Evolutionary conservation across 2,797 vertebrate species (phyloP).

Genomic region (Hypotaenidia philippensis): DNA sequence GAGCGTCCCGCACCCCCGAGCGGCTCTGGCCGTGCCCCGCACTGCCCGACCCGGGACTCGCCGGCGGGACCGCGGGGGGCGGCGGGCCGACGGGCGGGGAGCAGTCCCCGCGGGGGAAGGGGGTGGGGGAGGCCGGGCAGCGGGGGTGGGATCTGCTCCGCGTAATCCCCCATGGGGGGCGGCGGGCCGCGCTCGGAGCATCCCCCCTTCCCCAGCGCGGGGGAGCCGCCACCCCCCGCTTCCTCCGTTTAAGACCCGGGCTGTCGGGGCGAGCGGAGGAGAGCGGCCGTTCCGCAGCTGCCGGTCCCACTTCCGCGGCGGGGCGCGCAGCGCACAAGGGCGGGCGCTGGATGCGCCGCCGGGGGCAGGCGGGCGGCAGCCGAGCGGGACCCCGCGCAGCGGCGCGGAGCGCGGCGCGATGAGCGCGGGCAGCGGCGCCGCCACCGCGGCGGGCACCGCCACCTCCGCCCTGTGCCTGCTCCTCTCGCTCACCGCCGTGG

Average conservation of each 20-base stretch:
- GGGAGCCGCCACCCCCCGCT: slow-evolving; percentile 22
- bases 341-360: slow-evolving; percentile 30
- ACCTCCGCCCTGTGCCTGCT: slow-evolving; percentile 84
- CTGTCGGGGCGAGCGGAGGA: background rate
- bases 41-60: background rate
- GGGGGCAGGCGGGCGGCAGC: slow-evolving; percentile 7
- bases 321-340: slow-evolving; percentile 48
- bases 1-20: background rate
- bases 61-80: too few species aligned
- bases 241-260: slow-evolving; percentile 36
- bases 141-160: slow-evolving; percentile 14
- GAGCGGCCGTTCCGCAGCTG: background rate
- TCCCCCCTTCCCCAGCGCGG: background rate
- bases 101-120: background rate
- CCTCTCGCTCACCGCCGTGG: slow-evolving; percentile 87
- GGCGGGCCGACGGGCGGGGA: background rate
- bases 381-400: background rate
- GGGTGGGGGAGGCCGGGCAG: background rate
- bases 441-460: slow-evolving; percentile 52
- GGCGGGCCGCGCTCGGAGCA: slow-evolving; percentile 1
- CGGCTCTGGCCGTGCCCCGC: background rate
- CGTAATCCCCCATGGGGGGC: background rate
- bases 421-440: slow-evolving; percentile 2
- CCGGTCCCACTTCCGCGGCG: slow-evolving; percentile 75
- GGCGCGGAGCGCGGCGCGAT: slow-evolving; percentile 22